Evolutionary conservation across 2,113 vertebrate genomes (phyloP).

Genomic region (Zapornia atra): DNA sequence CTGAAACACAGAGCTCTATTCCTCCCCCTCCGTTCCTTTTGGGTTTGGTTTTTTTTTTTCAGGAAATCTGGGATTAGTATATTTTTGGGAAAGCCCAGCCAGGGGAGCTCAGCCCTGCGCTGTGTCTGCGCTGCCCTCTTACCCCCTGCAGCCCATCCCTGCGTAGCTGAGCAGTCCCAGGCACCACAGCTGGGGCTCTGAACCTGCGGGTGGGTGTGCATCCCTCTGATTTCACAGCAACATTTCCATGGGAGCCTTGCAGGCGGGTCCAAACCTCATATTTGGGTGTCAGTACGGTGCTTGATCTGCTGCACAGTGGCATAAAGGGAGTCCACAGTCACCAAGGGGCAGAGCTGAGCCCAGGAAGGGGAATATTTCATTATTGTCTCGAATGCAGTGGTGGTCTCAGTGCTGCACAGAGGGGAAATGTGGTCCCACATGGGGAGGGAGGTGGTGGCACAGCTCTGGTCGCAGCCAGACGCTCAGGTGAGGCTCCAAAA

Average conservation of each 20-base stretch:
- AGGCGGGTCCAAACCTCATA: background rate
- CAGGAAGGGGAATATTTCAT: background rate
- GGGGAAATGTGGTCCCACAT: accelerated
- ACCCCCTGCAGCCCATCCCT: background rate
- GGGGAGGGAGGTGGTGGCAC: background rate
- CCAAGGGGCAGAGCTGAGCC: background rate
- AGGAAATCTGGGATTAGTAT: background rate
- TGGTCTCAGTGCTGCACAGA: background rate
- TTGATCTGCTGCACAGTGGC: background rate
- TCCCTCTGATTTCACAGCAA: background rate
- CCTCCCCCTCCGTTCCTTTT: background rate
- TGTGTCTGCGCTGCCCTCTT: accelerated
- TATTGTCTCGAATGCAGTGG: accelerated
- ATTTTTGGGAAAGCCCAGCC: background rate
- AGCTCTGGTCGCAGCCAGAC: accelerated
- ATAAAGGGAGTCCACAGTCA: background rate
- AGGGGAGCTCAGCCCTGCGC: background rate
- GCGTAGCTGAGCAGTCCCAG: accelerated
- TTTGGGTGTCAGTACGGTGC: accelerated
- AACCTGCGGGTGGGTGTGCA: accelerated
- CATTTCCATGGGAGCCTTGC: background rate
- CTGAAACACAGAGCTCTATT: background rate
- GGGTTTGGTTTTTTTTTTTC: background rate
- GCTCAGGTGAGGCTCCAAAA: background rate
- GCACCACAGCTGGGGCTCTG: accelerated